Conservation (phyloP, 2,113 vertebrate genomes). For the Gila orcuttii region DNA sequence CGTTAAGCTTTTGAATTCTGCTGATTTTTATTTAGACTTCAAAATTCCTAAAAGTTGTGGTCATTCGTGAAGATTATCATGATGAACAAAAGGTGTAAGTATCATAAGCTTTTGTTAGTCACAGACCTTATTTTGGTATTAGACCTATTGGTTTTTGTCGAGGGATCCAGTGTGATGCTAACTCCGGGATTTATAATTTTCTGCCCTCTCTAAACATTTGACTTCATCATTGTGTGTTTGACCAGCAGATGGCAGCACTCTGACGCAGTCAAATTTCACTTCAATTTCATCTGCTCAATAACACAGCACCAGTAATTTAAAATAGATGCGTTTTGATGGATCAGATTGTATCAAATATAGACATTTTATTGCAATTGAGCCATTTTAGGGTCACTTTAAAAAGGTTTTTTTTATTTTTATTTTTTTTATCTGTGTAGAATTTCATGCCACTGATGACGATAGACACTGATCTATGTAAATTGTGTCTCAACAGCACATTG, state of each 20-base stretch:
- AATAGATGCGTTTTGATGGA: background rate
- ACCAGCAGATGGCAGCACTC: constrained; percentile 73
- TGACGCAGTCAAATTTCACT: background rate
- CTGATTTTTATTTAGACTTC: too few relatives aligned
- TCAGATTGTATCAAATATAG: background rate
- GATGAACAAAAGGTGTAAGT: too few relatives aligned
- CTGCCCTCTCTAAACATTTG: background rate
- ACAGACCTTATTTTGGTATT: too few relatives aligned
- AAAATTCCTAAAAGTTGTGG: too few relatives aligned
- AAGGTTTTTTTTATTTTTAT: too few relatives aligned
- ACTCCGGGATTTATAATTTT: too few relatives aligned
- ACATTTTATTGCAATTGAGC: background rate
- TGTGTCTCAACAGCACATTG: background rate
- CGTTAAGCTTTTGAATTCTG: too few relatives aligned
- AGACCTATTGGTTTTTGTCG: too few relatives aligned
- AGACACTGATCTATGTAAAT: background rate
- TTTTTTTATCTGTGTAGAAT: background rate
- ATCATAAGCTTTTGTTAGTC: too few relatives aligned
- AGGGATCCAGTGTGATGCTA: too few relatives aligned
- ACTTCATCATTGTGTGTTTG: background rate
- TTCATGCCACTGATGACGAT: background rate
- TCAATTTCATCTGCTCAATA: background rate
- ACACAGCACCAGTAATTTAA: background rate
- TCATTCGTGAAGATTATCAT: too few relatives aligned
- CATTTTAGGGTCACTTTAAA: background rate